Conservation (phyloP, 2,797 vertebrate genomes). For the Argya squamiceps region DNA sequence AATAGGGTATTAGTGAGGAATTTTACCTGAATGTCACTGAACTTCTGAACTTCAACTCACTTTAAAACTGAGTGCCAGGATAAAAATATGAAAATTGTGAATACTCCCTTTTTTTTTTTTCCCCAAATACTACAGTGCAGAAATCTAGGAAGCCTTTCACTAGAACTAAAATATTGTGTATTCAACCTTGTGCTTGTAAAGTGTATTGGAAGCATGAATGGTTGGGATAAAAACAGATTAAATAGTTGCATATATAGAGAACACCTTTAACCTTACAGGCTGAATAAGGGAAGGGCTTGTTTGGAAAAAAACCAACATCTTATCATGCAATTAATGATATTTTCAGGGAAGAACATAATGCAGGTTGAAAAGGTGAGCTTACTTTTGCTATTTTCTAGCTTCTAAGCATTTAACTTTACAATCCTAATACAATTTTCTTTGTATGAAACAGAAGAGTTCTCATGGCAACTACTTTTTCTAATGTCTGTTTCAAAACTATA, state of each 20-base stretch:
- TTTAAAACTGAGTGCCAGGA: not conserved
- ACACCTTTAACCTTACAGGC: not conserved
- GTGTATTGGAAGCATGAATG: not conserved
- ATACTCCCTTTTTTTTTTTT: not conserved
- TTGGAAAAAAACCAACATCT: not conserved
- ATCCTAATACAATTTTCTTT: not conserved
- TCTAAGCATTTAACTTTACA: not conserved
- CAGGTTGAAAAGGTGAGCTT: not conserved
- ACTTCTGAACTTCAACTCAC: not conserved
- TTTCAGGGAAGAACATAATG: not conserved
- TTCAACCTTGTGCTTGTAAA: not conserved
- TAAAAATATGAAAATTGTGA: not conserved
- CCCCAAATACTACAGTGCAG: not conserved
- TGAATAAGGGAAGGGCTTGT: not conserved
- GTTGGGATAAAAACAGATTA: not conserved
- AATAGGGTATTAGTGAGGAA: not conserved
- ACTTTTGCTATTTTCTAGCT: not conserved
- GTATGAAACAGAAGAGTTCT: slow-evolving; percentile 10
- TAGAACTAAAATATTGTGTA: not conserved
- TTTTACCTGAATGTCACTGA: not conserved
- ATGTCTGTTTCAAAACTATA: not conserved
- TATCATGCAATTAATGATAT: not conserved
- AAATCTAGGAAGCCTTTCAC: not conserved
- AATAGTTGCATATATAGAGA: not conserved
- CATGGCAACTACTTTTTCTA: not conserved